A percentile compares a stretch with the other conserved stretches of the same genome.
Conservation (phyloP, 2,888 invertebrate species). For the Hartigia nigra region DNA sequence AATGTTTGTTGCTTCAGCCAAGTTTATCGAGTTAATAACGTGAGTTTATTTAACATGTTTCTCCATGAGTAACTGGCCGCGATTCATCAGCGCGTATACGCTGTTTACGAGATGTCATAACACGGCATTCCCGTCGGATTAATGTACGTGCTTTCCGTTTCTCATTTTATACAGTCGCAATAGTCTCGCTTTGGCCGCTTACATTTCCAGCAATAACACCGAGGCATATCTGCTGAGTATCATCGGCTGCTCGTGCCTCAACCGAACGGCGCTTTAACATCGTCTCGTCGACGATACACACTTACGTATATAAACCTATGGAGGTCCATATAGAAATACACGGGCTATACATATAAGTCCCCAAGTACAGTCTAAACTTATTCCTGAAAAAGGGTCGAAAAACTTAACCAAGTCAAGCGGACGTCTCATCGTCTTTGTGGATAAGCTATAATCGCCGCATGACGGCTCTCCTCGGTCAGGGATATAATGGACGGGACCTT, state of each 20-base stretch:
- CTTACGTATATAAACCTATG: background rate
- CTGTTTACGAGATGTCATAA: conserved; percentile 58
- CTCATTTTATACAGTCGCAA: conserved; percentile 30
- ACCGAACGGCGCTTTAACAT: background rate
- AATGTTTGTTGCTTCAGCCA: conserved; percentile 49
- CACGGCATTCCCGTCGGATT: conserved; percentile 49
- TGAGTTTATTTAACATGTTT: conserved; percentile 53
- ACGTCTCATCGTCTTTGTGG: background rate
- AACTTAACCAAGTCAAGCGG: background rate
- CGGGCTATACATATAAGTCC: background rate
- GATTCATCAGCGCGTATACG: conserved; percentile 44
- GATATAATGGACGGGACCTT: background rate
- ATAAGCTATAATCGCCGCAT: background rate
- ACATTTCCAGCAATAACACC: conserved; percentile 24
- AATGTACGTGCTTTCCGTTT: conserved; percentile 34
- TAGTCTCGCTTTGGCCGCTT: conserved; percentile 22
- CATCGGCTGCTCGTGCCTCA: conserved; percentile 21
- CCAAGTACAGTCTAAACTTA: background rate
- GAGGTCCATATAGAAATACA: background rate
- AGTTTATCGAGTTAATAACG: conserved; percentile 59
- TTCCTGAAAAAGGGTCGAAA: background rate
- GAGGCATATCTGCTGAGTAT: conserved; percentile 33
- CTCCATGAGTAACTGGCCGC: conserved; percentile 36
- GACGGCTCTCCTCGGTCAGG: background rate
- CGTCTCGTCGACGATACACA: background rate